These are phyloP conservation scores for Lamellibrachia columna DNA, from an alignment of 2,888 invertebrate genomes.

Conservation along the genomic window DNA sequence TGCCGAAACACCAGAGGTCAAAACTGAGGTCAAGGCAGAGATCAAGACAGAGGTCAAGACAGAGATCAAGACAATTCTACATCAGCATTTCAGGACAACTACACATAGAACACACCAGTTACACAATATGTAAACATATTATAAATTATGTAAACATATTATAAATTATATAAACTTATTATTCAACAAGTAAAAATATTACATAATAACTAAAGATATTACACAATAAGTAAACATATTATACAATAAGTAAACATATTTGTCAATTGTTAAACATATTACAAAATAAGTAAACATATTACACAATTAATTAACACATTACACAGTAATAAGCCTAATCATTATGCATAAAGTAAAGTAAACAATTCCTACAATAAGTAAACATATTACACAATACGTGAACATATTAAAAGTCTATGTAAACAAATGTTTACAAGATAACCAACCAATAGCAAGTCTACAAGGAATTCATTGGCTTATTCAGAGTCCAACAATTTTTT, in stretches of 20 bases:
- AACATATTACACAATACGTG: too few species aligned
- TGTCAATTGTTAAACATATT: background rate
- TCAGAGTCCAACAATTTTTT: too few species aligned
- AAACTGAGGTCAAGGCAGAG: too few species aligned
- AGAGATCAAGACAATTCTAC: too few species aligned
- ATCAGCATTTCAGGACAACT: background rate
- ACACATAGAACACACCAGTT: background rate
- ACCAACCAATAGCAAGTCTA: too few species aligned
- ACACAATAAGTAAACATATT: background rate
- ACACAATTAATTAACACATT: background rate
- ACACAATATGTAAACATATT: background rate
- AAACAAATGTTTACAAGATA: too few species aligned
- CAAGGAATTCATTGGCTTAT: too few species aligned
- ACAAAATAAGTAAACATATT: background rate
- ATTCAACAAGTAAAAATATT: background rate
- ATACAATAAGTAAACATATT: background rate
- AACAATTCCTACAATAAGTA: too few species aligned
- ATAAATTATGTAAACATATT: background rate
- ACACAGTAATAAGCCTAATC: too few species aligned
- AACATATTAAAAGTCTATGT: too few species aligned
- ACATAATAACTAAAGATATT: background rate
- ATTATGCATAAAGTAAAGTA: too few species aligned
- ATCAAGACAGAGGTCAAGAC: too few species aligned
- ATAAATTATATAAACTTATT: background rate
- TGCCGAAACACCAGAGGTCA: constrained; percentile 63